phyloP scores from a whole-genome alignment of 2,888 invertebrate species.

The Trypoxylon attenuatum region DNA sequence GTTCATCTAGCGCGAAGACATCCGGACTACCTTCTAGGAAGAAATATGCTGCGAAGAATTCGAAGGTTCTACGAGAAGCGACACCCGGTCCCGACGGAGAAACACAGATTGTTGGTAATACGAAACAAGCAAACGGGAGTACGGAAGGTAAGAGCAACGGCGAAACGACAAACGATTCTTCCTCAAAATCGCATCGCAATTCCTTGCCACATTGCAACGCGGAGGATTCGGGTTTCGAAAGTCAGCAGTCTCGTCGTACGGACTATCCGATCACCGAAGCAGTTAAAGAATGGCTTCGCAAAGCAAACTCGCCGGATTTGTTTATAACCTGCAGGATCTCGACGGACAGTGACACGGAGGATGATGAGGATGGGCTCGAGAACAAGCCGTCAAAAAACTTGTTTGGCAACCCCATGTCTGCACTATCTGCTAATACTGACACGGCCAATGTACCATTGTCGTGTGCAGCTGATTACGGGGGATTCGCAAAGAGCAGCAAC shows the following conservation, averaged over 20 bases:
- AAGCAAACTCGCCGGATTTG: conserved; percentile 70
- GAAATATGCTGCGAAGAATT: conserved; percentile 60
- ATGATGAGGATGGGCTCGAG: conserved; percentile 55
- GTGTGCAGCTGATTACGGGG: conserved; percentile 61
- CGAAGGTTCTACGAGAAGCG: conserved; percentile 64
- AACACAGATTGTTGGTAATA: conserved; percentile 6
- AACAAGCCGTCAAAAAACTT: conserved; percentile 76
- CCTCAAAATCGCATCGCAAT: conserved; percentile 7
- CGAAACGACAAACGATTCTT: conserved; percentile 13
- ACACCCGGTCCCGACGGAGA: conserved; percentile 65
- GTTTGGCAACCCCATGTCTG: conserved; percentile 77
- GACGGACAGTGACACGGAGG: conserved; percentile 42
- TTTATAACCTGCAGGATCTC: conserved; percentile 57
- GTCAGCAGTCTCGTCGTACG: conserved; percentile 58
- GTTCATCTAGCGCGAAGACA: conserved; percentile 8
- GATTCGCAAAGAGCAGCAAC: conserved; percentile 65
- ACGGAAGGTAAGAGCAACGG: conserved; percentile 14
- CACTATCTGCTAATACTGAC: conserved; percentile 75
- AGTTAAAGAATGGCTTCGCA: conserved; percentile 78
- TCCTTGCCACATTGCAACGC: conserved; percentile 43
- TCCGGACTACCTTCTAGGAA: conserved; percentile 12
- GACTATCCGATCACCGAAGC: conserved; percentile 77
- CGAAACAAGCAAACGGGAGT: conserved; percentile 4
- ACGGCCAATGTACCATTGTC: conserved; percentile 60
- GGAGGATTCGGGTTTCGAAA: conserved; percentile 68